Conservation (phyloP, 2,797 vertebrate species). For the Catostomus latipinnis region DNA sequence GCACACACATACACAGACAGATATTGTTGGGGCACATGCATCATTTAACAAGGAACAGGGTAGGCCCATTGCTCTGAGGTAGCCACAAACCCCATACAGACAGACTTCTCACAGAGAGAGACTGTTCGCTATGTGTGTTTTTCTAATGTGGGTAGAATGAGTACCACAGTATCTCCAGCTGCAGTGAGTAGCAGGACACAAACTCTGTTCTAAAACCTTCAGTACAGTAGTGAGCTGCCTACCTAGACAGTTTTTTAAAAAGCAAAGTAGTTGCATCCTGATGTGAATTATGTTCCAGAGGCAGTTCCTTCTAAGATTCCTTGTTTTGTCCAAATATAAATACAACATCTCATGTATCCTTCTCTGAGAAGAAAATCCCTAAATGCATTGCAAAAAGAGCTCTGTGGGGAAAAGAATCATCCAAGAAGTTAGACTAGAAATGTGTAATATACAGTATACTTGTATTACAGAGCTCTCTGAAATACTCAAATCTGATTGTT, state of each 20-base stretch:
- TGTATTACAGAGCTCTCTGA: no score
- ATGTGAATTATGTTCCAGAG: not conserved
- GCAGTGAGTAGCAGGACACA: conserved; percentile 37
- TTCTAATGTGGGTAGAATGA: conserved; percentile 26
- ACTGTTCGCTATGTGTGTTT: not conserved
- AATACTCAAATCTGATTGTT: no score
- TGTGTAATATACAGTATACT: not conserved
- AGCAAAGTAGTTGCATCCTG: not conserved
- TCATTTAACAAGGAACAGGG: conserved; percentile 36
- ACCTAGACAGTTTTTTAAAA: not conserved
- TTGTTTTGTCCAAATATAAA: not conserved
- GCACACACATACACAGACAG: conserved; percentile 1
- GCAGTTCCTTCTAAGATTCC: not conserved
- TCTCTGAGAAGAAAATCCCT: not conserved
- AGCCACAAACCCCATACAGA: conserved; percentile 34
- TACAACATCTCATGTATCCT: not conserved
- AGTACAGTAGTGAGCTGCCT: not conserved
- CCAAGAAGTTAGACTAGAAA: not conserved
- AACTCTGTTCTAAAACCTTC: conserved; percentile 26
- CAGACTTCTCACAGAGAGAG: conserved; percentile 5
- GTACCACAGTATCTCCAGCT: conserved; percentile 49
- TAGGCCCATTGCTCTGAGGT: conserved; percentile 28
- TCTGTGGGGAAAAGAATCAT: not conserved
- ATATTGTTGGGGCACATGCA: conserved; percentile 34
- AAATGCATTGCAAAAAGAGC: not conserved